Evolutionary conservation across 2,113 vertebrate species (phyloP).

Genomic region (Cottus gobio): DNA sequence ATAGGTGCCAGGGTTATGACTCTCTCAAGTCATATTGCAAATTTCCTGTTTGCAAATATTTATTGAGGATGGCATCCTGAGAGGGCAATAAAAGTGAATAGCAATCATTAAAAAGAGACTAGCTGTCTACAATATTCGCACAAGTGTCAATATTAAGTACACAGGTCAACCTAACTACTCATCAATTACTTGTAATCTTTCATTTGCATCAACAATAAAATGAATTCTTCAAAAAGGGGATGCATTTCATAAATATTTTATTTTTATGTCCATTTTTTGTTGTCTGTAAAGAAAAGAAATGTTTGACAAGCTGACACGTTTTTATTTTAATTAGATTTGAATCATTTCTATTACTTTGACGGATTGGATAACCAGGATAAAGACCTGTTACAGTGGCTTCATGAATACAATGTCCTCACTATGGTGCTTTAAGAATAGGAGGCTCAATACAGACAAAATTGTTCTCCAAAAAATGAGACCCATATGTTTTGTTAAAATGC

Average conservation of each 20-base stretch:
- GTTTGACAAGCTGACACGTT: neutral
- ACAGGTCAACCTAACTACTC: constrained; percentile 44
- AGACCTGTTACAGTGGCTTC: neutral
- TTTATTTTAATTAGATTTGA: neutral
- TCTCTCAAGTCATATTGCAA: constrained; percentile 77
- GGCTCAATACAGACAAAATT: neutral
- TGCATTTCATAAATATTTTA: neutral
- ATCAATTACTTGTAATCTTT: constrained; percentile 58
- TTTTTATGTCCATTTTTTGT: neutral
- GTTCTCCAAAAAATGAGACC: neutral
- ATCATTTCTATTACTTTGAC: no score
- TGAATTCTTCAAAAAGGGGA: neutral
- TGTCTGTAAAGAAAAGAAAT: neutral
- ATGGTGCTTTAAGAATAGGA: neutral
- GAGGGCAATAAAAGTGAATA: constrained; percentile 79
- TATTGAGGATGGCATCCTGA: constrained; percentile 76
- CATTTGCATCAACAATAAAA: neutral
- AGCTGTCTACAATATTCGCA: constrained; percentile 68
- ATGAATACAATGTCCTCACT: neutral
- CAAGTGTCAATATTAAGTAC: constrained; percentile 76
- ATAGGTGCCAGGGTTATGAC: constrained; percentile 77
- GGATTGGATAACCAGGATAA: neutral
- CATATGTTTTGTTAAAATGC: neutral
- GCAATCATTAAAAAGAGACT: constrained; percentile 79
- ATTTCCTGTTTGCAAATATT: constrained; percentile 83